Base-by-base conservation (phyloP, 2,888 invertebrate genomes). In the Macrophya alboannulata region DNA sequence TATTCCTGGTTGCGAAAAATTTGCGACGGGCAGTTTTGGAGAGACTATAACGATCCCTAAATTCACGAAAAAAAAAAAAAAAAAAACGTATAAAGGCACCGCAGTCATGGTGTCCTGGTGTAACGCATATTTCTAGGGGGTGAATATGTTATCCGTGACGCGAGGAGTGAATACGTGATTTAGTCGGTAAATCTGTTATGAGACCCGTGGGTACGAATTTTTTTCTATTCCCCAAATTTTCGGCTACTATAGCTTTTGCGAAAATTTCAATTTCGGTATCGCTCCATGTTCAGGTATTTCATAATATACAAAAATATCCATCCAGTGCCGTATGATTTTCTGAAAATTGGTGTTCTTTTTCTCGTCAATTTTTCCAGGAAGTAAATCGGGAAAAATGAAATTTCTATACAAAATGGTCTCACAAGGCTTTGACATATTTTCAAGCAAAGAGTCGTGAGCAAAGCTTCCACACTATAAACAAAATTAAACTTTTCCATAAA, bases 1-100 rank as follows among this genome's bases (percentile, higher is more conserved):
- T 81, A 81, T 81, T 62, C 81, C 81, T 81, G 81, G 81, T 81
- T 21, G 40, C 10, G 21, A 81, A 81, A 81, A 62, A 81, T 62
- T 81, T 62, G 17, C 59, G 10, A 62, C 81, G 43, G 62, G 10
- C 81, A 43, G 21, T 81, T 81, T 81, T 21, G n/a, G 59, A 21
- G 40, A n/a, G 43, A 62, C 43, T 59, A 31, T 51, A 43, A 55
- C 55, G 55, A 62, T 43, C 40, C 81, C 59, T 81, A 62, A 21
- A 62, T 62, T 62, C n/a, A n/a, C 25, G 77, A 12, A 59, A 48
- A 81, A 37, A 81, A 81, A n/a, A n/a, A n/a, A n/a, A n/a, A n/a
- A n/a, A n/a, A n/a, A n/a, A n/a, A n/a, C n/a, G n/a, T 62, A 21
- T 21, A 3, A n/a, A 51, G 21, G n/a, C 9, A 37, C 1, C 40